Evolutionary conservation across 53 echinoderm and acorn worm genomes (phyloP).

Genomic region (Crossaster papposus): DNA sequence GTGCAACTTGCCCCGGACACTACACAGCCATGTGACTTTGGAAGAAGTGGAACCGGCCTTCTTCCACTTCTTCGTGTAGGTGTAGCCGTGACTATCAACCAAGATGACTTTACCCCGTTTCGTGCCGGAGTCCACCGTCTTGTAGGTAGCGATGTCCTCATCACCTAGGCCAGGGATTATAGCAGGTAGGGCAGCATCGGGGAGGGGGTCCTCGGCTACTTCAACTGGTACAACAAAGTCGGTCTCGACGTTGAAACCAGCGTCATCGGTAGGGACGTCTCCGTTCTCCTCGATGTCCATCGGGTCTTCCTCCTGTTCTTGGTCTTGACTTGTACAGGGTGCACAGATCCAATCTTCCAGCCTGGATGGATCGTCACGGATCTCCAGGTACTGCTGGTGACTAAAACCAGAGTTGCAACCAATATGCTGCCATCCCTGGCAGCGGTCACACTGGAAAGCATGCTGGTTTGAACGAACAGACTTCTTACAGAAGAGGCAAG

Average conservation of each 20-base stretch:
- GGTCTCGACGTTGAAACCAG: conserved; percentile 6
- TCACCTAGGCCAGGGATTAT: background rate
- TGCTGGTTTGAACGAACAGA: conserved; percentile 17
- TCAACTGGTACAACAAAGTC: background rate
- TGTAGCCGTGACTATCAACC: conserved; percentile 5
- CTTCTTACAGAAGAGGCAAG: conserved; percentile 17
- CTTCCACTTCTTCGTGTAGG: conserved; percentile 34
- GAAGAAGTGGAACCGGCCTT: background rate
- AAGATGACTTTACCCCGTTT: conserved; percentile 13
- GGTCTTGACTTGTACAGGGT: too few species aligned
- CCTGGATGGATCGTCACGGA: background rate
- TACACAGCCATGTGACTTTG: conserved; percentile 8
- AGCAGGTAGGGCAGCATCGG: conserved; percentile 3
- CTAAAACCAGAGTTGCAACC: background rate
- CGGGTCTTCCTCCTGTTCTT: too few species aligned
- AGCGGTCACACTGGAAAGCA: conserved; percentile 16
- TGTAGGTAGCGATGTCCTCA: background rate
- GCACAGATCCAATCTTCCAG: background rate
- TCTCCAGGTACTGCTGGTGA: background rate
- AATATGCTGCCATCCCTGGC: conserved; percentile 17
- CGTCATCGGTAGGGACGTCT: background rate
- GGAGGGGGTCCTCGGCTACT: conserved; percentile 5
- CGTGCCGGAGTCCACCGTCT: conserved; percentile 1
- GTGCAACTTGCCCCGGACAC: conserved; percentile 14
- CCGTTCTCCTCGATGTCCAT: too few species aligned